These are phyloP conservation scores for Meganola albula DNA, from an alignment of 2,888 invertebrate genomes.

Conservation along the genomic window DNA sequence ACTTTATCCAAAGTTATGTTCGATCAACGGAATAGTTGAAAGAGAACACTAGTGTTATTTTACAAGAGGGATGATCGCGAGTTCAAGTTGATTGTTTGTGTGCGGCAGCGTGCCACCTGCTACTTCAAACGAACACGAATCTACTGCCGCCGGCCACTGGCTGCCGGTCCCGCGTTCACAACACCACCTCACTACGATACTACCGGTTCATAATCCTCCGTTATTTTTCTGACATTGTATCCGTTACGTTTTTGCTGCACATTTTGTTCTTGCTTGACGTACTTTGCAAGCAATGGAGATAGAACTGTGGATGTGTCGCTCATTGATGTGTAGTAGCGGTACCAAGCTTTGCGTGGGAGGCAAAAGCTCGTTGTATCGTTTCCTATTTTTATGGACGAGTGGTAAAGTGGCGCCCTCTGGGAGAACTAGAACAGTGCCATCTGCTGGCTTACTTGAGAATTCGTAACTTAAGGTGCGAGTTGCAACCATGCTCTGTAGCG, in stretches of 20 bases:
- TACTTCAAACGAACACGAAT: constrained; percentile 60
- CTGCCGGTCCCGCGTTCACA: constrained; percentile 55
- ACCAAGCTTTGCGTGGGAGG: constrained; percentile 26
- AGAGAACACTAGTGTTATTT: constrained; percentile 57
- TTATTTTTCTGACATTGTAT: constrained; percentile 3
- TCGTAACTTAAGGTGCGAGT: not conserved
- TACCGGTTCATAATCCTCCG: constrained; percentile 14
- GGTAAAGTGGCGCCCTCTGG: constrained; percentile 31
- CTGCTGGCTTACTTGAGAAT: constrained; percentile 18
- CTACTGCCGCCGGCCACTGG: constrained; percentile 57
- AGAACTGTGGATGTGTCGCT: constrained; percentile 1
- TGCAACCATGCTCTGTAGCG: not conserved
- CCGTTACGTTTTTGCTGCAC: not conserved
- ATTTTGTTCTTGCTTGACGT: not conserved
- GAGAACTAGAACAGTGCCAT: constrained; percentile 34
- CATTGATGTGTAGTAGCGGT: not conserved
- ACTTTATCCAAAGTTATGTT: constrained; percentile 30
- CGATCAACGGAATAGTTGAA: constrained; percentile 27
- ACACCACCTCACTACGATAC: constrained; percentile 43
- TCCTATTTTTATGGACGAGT: constrained; percentile 9
- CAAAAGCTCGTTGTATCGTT: constrained; percentile 35
- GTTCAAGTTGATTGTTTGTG: constrained; percentile 46
- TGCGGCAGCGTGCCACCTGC: constrained; percentile 63
- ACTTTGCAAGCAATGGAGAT: constrained; percentile 34
- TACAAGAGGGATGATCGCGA: constrained; percentile 65